Percentiles rank a stretch among this genome's conserved stretches.
Conservation (phyloP, 2,113 vertebrate species). For the Salvator merianae region DNA sequence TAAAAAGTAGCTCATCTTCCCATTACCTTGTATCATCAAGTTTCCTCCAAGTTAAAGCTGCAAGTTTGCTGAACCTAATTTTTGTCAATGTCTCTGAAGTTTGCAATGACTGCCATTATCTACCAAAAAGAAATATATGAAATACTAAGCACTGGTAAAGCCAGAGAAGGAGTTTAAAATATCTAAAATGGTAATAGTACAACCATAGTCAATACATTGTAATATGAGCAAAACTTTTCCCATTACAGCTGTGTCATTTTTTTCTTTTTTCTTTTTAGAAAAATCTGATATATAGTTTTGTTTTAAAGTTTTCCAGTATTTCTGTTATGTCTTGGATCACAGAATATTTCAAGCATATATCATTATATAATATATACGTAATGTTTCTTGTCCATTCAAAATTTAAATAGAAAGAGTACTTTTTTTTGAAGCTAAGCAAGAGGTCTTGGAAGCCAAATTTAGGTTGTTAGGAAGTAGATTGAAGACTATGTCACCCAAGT, state of each 20-base stretch:
- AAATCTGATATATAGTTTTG: slow-evolving; percentile 22
- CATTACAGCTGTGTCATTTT: slow-evolving; percentile 38
- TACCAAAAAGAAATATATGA: slow-evolving; percentile 46
- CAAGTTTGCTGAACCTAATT: neutral
- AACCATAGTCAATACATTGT: slow-evolving; percentile 36
- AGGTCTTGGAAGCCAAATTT: too few species aligned
- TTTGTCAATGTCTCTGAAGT: slow-evolving; percentile 35
- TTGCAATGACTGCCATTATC: slow-evolving; percentile 37
- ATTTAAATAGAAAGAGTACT: slow-evolving; percentile 56
- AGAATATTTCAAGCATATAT: slow-evolving; percentile 47
- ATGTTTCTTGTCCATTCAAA: slow-evolving; percentile 51
- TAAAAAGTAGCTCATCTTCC: slow-evolving; percentile 7
- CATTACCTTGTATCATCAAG: neutral
- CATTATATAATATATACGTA: too few species aligned
- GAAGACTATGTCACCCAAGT: neutral
- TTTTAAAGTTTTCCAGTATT: slow-evolving; percentile 55
- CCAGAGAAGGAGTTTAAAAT: slow-evolving; percentile 38
- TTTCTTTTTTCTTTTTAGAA: slow-evolving; percentile 23
- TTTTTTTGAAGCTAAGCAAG: slow-evolving; percentile 29
- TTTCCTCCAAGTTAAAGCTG: slow-evolving; percentile 43
- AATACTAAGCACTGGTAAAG: slow-evolving; percentile 32
- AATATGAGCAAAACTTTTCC: slow-evolving; percentile 51
- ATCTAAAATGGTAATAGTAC: slow-evolving; percentile 38
- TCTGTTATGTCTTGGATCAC: slow-evolving; percentile 50
- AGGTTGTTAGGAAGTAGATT: too few species aligned